Evolutionary conservation across 2,888 invertebrate genomes (phyloP).

Genomic region (Choristoneura rosaceana): DNA sequence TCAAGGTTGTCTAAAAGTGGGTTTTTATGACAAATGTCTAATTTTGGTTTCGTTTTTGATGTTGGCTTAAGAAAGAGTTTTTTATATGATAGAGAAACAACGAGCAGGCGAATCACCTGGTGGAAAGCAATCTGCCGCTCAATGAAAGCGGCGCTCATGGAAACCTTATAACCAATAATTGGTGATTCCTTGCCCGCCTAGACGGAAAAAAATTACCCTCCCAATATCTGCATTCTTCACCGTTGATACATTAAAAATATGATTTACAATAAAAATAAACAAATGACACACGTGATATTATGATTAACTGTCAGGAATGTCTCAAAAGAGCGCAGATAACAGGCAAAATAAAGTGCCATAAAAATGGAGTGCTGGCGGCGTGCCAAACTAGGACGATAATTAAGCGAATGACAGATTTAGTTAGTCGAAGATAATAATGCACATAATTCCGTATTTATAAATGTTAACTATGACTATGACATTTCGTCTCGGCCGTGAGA

Average conservation of each 20-base stretch:
- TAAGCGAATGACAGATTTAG: conserved; percentile 36
- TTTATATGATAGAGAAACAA: too few species aligned
- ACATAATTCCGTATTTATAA: conserved; percentile 24
- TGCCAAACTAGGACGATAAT: conserved; percentile 27
- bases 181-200: too few species aligned
- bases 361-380: conserved; percentile 19
- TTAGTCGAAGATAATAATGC: conserved; percentile 23
- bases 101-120: too few species aligned
- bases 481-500: conserved; percentile 2
- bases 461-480: conserved; percentile 20
- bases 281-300: conserved; percentile 3
- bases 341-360: conserved; percentile 11
- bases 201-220: too few species aligned
- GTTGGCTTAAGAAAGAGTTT: too few species aligned
- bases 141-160: too few species aligned
- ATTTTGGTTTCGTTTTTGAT: too few species aligned
- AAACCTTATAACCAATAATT: too few species aligned
- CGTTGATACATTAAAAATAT: too few species aligned
- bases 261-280: neutral
- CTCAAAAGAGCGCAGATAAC: conserved; percentile 12
- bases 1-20: conserved; percentile 16
- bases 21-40: too few species aligned
- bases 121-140: too few species aligned
- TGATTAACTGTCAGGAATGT: conserved; percentile 1
- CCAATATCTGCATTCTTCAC: too few species aligned